A percentile compares a stretch with the other conserved stretches of the same genome.
Evolutionary conservation across 2,888 invertebrate genomes (phyloP).

Genomic region (Scotopteryx bipunctaria): DNA sequence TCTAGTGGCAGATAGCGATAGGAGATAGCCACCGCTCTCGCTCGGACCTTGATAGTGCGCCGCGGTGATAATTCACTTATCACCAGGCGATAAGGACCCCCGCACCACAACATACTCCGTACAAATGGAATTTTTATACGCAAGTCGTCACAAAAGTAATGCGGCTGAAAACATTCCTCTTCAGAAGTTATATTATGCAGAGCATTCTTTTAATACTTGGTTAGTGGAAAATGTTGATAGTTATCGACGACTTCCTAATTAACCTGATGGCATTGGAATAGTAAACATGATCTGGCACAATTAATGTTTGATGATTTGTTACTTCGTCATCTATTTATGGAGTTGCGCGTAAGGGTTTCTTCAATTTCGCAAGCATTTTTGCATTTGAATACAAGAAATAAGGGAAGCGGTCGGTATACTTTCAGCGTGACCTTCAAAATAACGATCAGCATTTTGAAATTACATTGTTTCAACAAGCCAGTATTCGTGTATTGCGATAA

Average conservation of each 20-base stretch:
- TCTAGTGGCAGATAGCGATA: conserved; percentile 39
- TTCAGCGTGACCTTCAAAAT: background rate
- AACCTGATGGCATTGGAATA: conserved; percentile 26
- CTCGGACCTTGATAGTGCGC: conserved; percentile 57
- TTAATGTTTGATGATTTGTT: background rate
- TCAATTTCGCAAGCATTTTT: background rate
- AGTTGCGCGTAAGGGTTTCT: background rate
- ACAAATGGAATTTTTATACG: conserved; percentile 35
- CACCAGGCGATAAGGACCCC: conserved; percentile 53
- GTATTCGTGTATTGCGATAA: conserved; percentile 32
- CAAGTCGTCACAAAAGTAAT: conserved; percentile 9
- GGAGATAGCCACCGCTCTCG: conserved; percentile 42
- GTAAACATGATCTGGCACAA: conserved; percentile 6
- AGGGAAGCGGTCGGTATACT: too few relatives aligned
- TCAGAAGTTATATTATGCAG: background rate
- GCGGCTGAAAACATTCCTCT: conserved; percentile 5
- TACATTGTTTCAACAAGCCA: conserved; percentile 16
- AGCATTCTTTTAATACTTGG: conserved; percentile 11
- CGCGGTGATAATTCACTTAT: conserved; percentile 53
- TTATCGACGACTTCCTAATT: conserved; percentile 32
- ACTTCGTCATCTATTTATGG: background rate
- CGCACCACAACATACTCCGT: conserved; percentile 50
- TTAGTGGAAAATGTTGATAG: conserved; percentile 27
- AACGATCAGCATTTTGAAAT: background rate
- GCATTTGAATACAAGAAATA: background rate